Conservation (phyloP, 1,140 invertebrate species). For the Drosophila teissieri region DNA sequence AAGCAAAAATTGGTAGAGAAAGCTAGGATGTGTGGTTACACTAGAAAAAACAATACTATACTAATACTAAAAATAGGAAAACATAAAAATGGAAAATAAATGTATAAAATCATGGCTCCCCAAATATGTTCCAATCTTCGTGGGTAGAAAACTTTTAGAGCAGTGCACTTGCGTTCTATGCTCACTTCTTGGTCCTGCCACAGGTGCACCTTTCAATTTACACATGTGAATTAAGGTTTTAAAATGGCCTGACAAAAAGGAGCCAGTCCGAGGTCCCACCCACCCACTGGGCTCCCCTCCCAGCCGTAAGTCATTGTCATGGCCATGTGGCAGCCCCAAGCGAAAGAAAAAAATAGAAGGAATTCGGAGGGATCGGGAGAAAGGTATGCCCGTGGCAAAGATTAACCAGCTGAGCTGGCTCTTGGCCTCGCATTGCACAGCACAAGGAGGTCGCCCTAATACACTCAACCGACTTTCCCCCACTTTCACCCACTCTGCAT, state of each 20-base stretch:
- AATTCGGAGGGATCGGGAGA: not conserved
- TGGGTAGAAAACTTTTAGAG: not conserved
- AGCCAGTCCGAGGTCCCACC: constrained; percentile 12
- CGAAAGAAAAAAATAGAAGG: not conserved
- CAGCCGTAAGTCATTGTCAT: constrained; percentile 75
- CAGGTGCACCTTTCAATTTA: constrained; percentile 80
- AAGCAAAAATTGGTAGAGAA: not conserved
- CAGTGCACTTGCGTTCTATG: not conserved
- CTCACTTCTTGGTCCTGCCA: constrained; percentile 27
- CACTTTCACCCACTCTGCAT: not conserved
- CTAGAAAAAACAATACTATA: not conserved
- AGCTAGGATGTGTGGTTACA: constrained; percentile 9
- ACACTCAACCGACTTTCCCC: constrained; percentile 16
- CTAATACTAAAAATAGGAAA: not conserved
- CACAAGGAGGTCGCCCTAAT: constrained; percentile 30
- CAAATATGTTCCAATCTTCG: no score
- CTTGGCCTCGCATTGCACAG: constrained; percentile 26
- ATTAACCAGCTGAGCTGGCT: constrained; percentile 68
- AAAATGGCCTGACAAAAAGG: constrained; percentile 71
- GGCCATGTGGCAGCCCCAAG: constrained; percentile 54
- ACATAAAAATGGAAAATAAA: not conserved
- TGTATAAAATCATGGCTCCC: no score
- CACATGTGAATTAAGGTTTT: constrained; percentile 83
- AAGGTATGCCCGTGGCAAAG: constrained; percentile 57
- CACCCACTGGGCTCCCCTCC: not conserved